A percentile compares a stretch with the other conserved stretches of the same genome.
phyloP scores from a whole-genome alignment of 1,140 invertebrate genomes.

The Papilio helenus region DNA sequence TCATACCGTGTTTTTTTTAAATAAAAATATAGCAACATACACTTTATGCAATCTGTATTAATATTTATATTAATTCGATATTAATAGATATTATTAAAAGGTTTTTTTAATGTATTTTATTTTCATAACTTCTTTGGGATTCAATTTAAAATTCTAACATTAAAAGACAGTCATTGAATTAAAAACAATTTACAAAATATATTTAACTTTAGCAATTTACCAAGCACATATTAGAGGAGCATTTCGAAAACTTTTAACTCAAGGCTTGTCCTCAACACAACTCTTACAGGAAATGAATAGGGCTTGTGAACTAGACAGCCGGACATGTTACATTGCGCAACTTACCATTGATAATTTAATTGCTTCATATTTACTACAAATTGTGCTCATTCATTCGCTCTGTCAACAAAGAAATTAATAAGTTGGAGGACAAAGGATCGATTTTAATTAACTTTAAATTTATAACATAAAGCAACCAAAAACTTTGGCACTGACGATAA shows the following conservation, averaged over 20 bases:
- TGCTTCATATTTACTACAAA: slow-evolving; percentile 5
- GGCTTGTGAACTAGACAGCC: slow-evolving; percentile 36
- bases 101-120: no score
- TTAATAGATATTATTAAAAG: no score
- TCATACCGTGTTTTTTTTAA: neutral
- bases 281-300: slow-evolving; percentile 38
- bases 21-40: neutral
- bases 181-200: neutral
- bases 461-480: neutral
- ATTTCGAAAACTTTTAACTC: slow-evolving; percentile 24
- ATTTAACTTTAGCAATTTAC: neutral
- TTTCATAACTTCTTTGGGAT: no score
- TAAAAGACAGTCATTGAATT: neutral
- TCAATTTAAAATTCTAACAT: no score
- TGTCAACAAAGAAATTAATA: neutral
- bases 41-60: neutral
- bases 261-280: neutral
- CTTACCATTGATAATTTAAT: slow-evolving; percentile 19
- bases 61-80: no score
- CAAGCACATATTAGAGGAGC: neutral
- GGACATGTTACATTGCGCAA: slow-evolving; percentile 37
- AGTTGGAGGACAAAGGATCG: neutral
- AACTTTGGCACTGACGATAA: neutral
- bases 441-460: neutral
- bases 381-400: neutral